Evolutionary conservation across 2,797 vertebrate species (phyloP).

Genomic region (Hozukius guyotensis): DNA sequence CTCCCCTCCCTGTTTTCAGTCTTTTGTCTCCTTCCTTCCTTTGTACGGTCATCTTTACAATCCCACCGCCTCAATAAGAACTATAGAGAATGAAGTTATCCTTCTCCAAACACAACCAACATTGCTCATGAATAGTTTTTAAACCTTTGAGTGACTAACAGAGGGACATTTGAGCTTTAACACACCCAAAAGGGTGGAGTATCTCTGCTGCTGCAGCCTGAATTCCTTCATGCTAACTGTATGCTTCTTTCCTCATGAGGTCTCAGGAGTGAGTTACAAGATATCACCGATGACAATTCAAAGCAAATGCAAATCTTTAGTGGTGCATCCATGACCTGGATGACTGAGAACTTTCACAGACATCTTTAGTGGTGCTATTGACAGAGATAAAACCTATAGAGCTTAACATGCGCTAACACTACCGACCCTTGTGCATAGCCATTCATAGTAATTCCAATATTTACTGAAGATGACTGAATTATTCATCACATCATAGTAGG

Average conservation of each 20-base stretch:
- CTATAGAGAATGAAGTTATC: constrained; percentile 21
- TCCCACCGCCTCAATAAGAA: constrained; percentile 33
- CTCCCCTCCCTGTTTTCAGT: constrained; percentile 9
- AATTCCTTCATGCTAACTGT: constrained; percentile 39
- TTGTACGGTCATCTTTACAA: constrained; percentile 44
- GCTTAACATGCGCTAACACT: not conserved
- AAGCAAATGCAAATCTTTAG: not conserved
- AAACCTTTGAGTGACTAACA: constrained; percentile 22
- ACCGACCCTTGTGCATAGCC: not conserved
- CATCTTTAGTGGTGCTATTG: not conserved
- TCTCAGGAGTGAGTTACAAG: not conserved
- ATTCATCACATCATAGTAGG: not conserved
- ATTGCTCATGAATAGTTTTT: constrained; percentile 47
- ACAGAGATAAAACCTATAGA: not conserved
- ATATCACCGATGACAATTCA: not conserved
- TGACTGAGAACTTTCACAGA: too few relatives aligned
- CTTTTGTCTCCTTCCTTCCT: constrained; percentile 57
- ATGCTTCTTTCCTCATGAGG: constrained; percentile 1
- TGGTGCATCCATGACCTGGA: not conserved
- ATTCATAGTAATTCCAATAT: not conserved
- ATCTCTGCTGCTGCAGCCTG: constrained; percentile 27
- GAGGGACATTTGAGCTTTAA: constrained; percentile 15
- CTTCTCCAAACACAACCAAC: constrained; percentile 35
- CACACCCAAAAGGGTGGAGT: constrained; percentile 50
- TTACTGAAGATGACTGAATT: constrained; percentile 13